Conservation (phyloP, 2,797 vertebrate genomes). For the Mergus octosetaceus region DNA sequence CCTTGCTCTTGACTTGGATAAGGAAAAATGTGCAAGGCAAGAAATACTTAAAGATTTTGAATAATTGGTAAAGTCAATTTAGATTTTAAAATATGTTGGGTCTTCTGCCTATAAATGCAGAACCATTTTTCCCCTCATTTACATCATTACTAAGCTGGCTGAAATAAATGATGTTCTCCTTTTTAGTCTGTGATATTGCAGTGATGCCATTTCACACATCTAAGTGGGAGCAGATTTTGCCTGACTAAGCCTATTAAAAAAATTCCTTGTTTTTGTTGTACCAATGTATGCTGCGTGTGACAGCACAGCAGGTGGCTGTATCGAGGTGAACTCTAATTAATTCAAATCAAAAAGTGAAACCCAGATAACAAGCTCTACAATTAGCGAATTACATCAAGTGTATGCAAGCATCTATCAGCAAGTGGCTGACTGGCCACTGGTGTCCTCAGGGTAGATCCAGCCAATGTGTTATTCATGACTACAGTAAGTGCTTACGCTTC, state of each 20-base stretch:
- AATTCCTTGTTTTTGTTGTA: constrained; percentile 45
- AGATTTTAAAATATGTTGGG: constrained; percentile 1
- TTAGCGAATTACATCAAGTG: constrained; percentile 75
- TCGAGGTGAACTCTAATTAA: constrained; percentile 77
- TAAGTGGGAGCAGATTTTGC: constrained; percentile 45
- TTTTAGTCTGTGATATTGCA: constrained; percentile 12
- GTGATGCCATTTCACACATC: constrained; percentile 22
- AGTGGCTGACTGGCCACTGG: constrained; percentile 47
- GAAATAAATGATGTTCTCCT: constrained; percentile 32
- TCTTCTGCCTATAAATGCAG: constrained; percentile 37
- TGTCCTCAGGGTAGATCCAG: constrained; percentile 48
- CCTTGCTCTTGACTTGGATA: background rate
- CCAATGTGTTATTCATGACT: constrained; percentile 68
- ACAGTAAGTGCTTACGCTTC: constrained; percentile 32
- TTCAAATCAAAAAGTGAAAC: constrained; percentile 75
- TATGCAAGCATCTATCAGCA: constrained; percentile 54
- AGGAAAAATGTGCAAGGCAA: background rate
- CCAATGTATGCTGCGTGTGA: constrained; percentile 28
- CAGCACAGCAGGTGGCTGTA: constrained; percentile 66
- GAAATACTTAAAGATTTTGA: constrained; percentile 11
- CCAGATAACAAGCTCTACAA: constrained; percentile 75
- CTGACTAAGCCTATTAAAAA: constrained; percentile 42
- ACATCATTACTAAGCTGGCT: background rate
- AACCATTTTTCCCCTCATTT: constrained; percentile 19
- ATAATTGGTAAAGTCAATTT: constrained; percentile 30